Evolutionary conservation across 2,797 vertebrate species (phyloP).

Genomic region (Fundulus diaphanus): DNA sequence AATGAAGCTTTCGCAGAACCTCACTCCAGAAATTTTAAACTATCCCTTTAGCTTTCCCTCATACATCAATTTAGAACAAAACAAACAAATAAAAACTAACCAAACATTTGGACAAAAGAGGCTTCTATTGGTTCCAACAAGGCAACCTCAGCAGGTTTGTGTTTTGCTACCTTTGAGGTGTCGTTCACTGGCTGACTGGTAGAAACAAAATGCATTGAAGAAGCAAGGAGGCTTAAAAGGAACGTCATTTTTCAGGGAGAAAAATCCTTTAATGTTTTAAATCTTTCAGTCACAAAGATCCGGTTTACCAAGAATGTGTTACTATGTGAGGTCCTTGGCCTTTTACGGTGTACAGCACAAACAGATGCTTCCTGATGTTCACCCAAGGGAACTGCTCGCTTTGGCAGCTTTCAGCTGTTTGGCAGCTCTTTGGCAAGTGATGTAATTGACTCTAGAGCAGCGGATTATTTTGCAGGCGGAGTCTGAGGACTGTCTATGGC

Average conservation of each 20-base stretch:
- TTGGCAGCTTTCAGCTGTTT: conserved; percentile 60
- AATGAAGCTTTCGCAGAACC: not conserved
- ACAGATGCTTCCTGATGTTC: conserved; percentile 62
- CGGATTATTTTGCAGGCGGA: conserved; percentile 43
- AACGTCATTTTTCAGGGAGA: conserved; percentile 24
- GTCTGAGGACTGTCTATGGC: conserved; percentile 28
- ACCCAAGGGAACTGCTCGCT: conserved; percentile 45
- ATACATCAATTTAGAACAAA: not conserved
- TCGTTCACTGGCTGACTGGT: conserved; percentile 30
- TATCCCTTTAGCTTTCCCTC: not conserved
- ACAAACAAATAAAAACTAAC: not conserved
- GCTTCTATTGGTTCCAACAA: not conserved
- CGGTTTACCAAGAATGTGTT: conserved; percentile 25
- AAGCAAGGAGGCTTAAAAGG: conserved; percentile 28
- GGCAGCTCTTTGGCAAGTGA: conserved; percentile 53
- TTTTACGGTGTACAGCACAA: conserved; percentile 49
- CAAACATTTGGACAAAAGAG: not conserved
- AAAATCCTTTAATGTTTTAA: conserved; percentile 29
- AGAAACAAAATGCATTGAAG: conserved; percentile 23
- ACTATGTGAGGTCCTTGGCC: conserved; percentile 35
- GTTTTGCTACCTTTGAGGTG: conserved; percentile 21
- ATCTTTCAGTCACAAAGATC: conserved; percentile 40
- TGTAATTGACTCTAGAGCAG: conserved; percentile 49
- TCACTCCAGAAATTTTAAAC: not conserved
- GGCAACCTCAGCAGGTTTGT: conserved; percentile 1